These are phyloP conservation scores for Pao palembangensis DNA, from an alignment of 2,113 vertebrate genomes.

Conservation along the genomic window DNA sequence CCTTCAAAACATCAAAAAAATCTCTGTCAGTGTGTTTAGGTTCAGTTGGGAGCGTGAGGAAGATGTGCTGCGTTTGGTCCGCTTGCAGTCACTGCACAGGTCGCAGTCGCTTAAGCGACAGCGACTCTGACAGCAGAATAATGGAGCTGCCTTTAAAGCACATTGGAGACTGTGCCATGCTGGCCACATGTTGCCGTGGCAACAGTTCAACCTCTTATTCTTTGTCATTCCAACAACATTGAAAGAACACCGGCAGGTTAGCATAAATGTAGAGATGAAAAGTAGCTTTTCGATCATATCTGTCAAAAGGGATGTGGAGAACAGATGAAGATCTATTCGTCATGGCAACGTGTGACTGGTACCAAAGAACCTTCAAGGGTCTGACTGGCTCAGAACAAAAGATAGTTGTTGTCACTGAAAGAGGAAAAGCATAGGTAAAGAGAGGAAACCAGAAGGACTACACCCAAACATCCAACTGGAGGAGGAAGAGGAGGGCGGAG, in stretches of 20 bases:
- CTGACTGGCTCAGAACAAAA: too few species aligned
- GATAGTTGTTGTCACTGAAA: not conserved
- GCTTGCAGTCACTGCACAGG: not conserved
- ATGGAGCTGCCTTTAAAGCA: constrained; percentile 13
- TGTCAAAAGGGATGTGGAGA: constrained; percentile 12
- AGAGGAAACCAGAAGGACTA: constrained; percentile 25
- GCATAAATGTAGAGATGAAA: not conserved
- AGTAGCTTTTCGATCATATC: constrained; percentile 5
- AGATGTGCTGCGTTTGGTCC: constrained; percentile 9
- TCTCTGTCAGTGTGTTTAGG: too few species aligned
- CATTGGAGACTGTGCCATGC: constrained; percentile 19
- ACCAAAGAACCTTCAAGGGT: too few species aligned
- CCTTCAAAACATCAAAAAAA: too few species aligned
- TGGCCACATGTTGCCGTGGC: constrained; percentile 30
- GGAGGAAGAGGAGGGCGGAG: constrained; percentile 15
- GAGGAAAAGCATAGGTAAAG: not conserved
- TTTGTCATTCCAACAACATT: constrained; percentile 3
- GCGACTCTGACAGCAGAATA: constrained; percentile 26
- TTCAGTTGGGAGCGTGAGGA: too few species aligned
- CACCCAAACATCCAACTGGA: constrained; percentile 22
- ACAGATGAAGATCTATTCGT: too few species aligned
- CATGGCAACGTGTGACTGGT: too few species aligned
- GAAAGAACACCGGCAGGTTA: constrained; percentile 3
- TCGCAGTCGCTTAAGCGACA: constrained; percentile 18
- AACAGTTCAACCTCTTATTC: constrained; percentile 26